A percentile compares a stretch with the other conserved stretches of the same genome.
These are phyloP conservation scores for Oopsacas minuta DNA, from an alignment of 37 sponge, comb jelly and placozoan species.

Conservation along the genomic window DNA sequence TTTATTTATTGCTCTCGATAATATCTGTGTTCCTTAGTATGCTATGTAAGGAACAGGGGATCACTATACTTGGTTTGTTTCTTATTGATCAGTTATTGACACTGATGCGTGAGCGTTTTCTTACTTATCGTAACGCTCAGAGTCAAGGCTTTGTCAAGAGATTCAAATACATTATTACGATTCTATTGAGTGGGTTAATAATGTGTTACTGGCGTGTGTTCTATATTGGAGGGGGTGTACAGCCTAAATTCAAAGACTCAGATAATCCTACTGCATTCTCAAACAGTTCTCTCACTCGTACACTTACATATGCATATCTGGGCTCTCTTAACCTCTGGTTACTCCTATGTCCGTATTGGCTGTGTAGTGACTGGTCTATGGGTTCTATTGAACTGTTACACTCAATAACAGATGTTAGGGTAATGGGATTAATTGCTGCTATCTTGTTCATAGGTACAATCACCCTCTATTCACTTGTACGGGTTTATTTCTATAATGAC, in stretches of 20 bases:
- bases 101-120: neutral
- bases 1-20: conserved; percentile 10
- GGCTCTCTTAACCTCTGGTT: conserved; percentile 48
- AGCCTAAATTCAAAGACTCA: conserved; percentile 50
- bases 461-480: neutral
- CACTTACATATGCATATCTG: conserved; percentile 61
- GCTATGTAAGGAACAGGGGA: conserved; percentile 62
- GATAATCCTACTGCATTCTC: conserved; percentile 78
- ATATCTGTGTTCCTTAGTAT: conserved; percentile 20
- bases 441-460: neutral
- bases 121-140: neutral
- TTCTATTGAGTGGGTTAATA: conserved; percentile 1
- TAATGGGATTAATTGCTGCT: conserved; percentile 25
- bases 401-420: conserved; percentile 31
- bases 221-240: conserved; percentile 28
- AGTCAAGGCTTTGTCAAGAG: neutral
- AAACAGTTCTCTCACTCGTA: conserved; percentile 27
- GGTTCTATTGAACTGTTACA: conserved; percentile 52
- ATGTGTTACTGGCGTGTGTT: conserved; percentile 29
- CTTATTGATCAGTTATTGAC: conserved; percentile 28
- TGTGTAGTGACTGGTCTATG: conserved; percentile 93
- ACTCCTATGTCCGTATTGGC: conserved; percentile 52
- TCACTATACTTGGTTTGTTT: conserved; percentile 47
- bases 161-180: neutral
- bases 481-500: neutral